Base-by-base conservation (phyloP, 2,113 vertebrate genomes). In the Psilopsiagon aurifrons region DNA sequence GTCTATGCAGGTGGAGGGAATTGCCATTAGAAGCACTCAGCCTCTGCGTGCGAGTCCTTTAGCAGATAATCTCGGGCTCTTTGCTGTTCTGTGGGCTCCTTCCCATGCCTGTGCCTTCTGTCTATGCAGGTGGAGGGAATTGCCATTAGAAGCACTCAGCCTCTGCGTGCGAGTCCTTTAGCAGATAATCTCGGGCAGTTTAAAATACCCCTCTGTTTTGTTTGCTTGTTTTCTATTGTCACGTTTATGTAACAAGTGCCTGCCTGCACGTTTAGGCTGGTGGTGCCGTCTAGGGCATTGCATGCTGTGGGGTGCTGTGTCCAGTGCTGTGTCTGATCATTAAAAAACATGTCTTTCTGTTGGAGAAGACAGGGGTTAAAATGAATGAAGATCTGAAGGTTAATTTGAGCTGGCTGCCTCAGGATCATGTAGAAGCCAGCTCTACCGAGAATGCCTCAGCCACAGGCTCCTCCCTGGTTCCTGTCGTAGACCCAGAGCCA, bases 301-400 rank as follows among this genome's bases (percentile, higher is more conserved):
- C 98, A 96, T 98, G 98, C 52, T 92, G 49, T 60, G 71, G 83
- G 55, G 6, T 70, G 88, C 41, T 91, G 77, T 44, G 7, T 89
- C 55, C 81, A 10, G 82, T 97, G 92, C 91, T 90, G 60, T 96
- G 73, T 74, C 83, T 79, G 70, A 90, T 87, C 92, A 93, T 97
- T 98, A 97, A 98, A 97, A 97, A 96, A 55, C 74, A 81, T 98
- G 95, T 98, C 97, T 98, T 98, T 98, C 97, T 88, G 25, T 98
- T 98, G 98, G 97, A 98, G 98, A 98, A 97, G 97, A 97, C 97
- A 96, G 98, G 98, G 98, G 98, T 98, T 98, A 99, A 98, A 98
- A 99, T 99, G 99, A 99, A 98, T 94, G 99, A 99, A 98, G 98
- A 98, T 97, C 98, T 97, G 97, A 97, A 98, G 96, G 98, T 97